Base-by-base conservation (phyloP, 53 echinoderm and acorn worm species). In the Stichopus horrens region DNA sequence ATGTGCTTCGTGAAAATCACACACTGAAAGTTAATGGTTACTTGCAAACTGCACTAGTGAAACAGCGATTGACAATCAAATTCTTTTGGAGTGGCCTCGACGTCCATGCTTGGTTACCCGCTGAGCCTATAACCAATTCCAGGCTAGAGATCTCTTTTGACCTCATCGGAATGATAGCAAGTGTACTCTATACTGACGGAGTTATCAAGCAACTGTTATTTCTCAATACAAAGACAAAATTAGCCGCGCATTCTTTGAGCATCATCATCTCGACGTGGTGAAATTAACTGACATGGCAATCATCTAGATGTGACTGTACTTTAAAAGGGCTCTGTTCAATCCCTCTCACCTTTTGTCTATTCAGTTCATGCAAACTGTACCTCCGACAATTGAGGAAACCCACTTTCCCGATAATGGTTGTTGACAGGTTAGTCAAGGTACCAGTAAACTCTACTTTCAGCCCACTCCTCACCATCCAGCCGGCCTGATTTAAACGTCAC, bases 61-160 rank as follows among this genome's bases (percentile, higher is more conserved):
- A 37, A 37, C 37, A 37, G 37, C 37, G 37, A 37, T 37, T 37
- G 37, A 37, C 2, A 37, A 37, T 37, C 18, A 14, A 66, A 14
- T 66, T 14, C 18, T 3, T 11, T 66, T 11, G 11, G 11, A 66
- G 1, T 66, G 18, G 11, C 18, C 11, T 66, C 11, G 18, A 18
- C 67, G 18, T 14, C 21, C 75, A 14, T 75, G 75, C 5, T 75
- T 75, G 75, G 75, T 75, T 75, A 16, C 75, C 75, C 19, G 19
- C 75, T 20, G 75, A 75, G 75, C 37, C 37, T 75, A 20, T 75
- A 75, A 75, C 75, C 75, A 75, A 75, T 75, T 75, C 75, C n/a
- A 20, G 5, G 75, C 37, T 37, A 37, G 0, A 37, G 37, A 0
- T 37, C 37, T 37, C 37, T 16, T 75, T 75, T 75, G 75, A 75